Evolutionary conservation across 2,797 vertebrate genomes (phyloP).

Genomic region (Ctenosaura bakeri): DNA sequence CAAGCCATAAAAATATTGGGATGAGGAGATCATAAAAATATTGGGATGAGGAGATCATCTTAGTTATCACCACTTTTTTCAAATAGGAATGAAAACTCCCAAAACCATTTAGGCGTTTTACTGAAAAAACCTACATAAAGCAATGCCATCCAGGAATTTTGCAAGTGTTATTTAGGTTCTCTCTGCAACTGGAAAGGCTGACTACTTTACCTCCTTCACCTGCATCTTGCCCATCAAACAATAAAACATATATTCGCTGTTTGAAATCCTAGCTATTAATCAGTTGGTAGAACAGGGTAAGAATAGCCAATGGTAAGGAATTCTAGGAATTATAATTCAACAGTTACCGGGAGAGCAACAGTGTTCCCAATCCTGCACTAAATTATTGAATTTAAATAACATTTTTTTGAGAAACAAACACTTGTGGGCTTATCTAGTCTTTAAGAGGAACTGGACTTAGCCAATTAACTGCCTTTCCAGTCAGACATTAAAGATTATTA

Average conservation of each 20-base stretch:
- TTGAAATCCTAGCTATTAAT: not conserved
- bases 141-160: not conserved
- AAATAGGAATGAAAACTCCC: not conserved
- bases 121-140: not conserved
- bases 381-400: not conserved
- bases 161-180: not conserved
- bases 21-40: too few species aligned
- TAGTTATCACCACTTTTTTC: too few species aligned
- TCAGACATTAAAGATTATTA: slow-evolving; percentile 19
- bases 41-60: too few species aligned
- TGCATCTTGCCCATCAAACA: not conserved
- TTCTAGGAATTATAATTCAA: too few species aligned
- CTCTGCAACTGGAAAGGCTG: not conserved
- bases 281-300: not conserved
- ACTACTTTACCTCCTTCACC: not conserved
- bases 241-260: not conserved
- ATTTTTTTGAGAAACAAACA: not conserved
- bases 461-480: not conserved
- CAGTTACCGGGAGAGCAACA: too few species aligned
- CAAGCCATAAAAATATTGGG: not conserved
- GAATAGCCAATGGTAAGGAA: too few species aligned
- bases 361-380: too few species aligned
- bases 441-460: not conserved
- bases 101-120: not conserved
- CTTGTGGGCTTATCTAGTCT: not conserved